Conservation (phyloP, 2,888 invertebrate genomes). For the Prosopocoilus inquinatus region DNA sequence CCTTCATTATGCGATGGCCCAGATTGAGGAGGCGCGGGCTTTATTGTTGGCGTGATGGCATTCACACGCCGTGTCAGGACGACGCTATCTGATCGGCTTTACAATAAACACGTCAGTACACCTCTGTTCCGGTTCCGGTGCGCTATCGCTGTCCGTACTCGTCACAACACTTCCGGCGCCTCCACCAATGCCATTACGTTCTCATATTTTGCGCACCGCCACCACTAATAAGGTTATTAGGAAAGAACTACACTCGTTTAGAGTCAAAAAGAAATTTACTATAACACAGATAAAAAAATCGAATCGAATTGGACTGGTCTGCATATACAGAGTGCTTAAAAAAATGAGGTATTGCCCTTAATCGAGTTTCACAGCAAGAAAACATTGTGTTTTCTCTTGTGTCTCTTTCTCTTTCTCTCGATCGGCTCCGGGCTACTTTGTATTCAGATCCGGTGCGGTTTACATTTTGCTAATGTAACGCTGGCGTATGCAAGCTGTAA, state of each 20-base stretch:
- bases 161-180: conserved; percentile 18
- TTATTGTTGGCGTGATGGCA: conserved; percentile 11
- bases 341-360: too few relatives aligned
- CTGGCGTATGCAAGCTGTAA: conserved; percentile 47
- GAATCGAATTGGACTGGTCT: too few relatives aligned
- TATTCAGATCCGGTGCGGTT: conserved; percentile 37
- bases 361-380: too few relatives aligned
- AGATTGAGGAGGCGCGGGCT: not conserved
- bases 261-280: too few relatives aligned
- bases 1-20: not conserved
- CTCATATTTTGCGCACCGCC: not conserved
- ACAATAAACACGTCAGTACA: conserved; percentile 36
- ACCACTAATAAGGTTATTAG: not conserved
- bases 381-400: too few relatives aligned
- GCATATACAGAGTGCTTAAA: too few relatives aligned
- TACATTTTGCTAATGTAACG: conserved; percentile 48
- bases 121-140: conserved; percentile 35
- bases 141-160: conserved; percentile 31
- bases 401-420: too few relatives aligned
- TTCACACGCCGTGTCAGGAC: conserved; percentile 2
- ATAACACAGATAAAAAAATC: too few relatives aligned
- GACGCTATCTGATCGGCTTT: conserved; percentile 20
- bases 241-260: not conserved
- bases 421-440: conserved; percentile 13
- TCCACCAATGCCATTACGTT: not conserved